A percentile compares a stretch with the other conserved stretches of the same genome.
Evolutionary conservation across 2,888 invertebrate genomes (phyloP).

Genomic region (Creontiades dilutus): DNA sequence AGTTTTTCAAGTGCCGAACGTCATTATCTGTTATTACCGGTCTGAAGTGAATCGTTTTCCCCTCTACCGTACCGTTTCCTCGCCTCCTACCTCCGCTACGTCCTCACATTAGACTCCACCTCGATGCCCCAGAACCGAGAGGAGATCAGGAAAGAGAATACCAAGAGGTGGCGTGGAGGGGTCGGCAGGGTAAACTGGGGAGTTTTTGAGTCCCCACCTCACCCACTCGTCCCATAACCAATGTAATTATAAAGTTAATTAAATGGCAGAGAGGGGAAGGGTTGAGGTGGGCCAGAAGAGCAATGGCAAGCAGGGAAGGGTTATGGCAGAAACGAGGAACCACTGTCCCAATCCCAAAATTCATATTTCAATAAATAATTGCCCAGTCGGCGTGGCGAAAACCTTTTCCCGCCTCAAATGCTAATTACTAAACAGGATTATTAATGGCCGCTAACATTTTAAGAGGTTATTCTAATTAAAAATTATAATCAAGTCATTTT

Average conservation of each 20-base stretch:
- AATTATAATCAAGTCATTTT: conserved; percentile 72
- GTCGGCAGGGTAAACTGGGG: neutral
- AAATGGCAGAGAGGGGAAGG: conserved; percentile 48
- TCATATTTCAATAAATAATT: conserved; percentile 74
- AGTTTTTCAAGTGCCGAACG: neutral
- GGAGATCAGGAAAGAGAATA: conserved; percentile 45
- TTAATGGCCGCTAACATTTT: conserved; percentile 72
- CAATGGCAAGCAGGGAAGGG: conserved; percentile 41
- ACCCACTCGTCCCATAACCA: conserved; percentile 53
- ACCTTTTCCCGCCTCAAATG: conserved; percentile 72
- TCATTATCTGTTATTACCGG: neutral
- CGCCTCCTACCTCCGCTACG: neutral
- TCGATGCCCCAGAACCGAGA: conserved; percentile 32
- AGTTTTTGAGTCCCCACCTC: conserved; percentile 60
- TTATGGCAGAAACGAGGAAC: conserved; percentile 57
- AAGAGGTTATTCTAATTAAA: conserved; percentile 72
- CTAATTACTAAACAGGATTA: conserved; percentile 73
- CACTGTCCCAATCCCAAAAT: conserved; percentile 71
- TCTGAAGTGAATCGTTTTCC: neutral
- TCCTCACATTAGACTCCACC: conserved; percentile 15
- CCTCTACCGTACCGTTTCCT: neutral
- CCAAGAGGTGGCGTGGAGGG: neutral
- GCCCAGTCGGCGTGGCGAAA: conserved; percentile 72
- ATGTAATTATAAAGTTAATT: conserved; percentile 72
- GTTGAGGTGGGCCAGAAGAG: conserved; percentile 47